Conservation (phyloP, 92 coral and sea anemone species). For the Chrysogorgia sp. region DNA sequence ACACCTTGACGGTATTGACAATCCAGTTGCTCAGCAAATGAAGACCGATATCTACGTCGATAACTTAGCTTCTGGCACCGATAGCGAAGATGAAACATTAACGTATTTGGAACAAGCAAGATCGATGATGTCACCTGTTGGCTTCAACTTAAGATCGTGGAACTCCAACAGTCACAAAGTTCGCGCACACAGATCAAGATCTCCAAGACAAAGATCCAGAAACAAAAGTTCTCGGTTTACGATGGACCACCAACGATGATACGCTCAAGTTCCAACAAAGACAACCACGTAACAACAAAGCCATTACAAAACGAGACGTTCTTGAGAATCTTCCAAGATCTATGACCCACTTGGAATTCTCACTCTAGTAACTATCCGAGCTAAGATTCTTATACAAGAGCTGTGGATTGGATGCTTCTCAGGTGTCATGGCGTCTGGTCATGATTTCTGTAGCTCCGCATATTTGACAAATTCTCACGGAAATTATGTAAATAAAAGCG, state of each 20-base stretch:
- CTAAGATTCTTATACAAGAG: slow-evolving; percentile 38
- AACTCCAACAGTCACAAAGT: slow-evolving; percentile 49
- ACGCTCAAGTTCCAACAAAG: slow-evolving; percentile 27
- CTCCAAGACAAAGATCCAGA: slow-evolving; percentile 31
- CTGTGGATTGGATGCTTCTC: too few species aligned
- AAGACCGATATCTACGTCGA: slow-evolving; percentile 58
- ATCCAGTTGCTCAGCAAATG: slow-evolving; percentile 52
- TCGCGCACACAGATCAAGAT: neutral
- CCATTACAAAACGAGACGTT: slow-evolving; percentile 56
- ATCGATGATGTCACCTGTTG: slow-evolving; percentile 50
- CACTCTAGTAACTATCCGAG: neutral
- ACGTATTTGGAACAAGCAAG: slow-evolving; percentile 28
- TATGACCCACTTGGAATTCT: slow-evolving; percentile 41
- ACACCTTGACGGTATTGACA: slow-evolving; percentile 44
- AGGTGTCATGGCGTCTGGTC: too few species aligned
- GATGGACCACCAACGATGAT: slow-evolving; percentile 46
- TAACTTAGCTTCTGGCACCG: slow-evolving; percentile 54
- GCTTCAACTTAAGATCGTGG: slow-evolving; percentile 52
- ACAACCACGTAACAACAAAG: slow-evolving; percentile 2
- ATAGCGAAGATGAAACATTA: slow-evolving; percentile 23
- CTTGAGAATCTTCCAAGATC: slow-evolving; percentile 52
- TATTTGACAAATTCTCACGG: too few species aligned
- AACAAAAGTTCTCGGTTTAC: slow-evolving; percentile 61
- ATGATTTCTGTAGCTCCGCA: too few species aligned
- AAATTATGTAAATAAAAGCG: too few species aligned